Conservation (phyloP, 2,113 vertebrate genomes). For the Hipposideros armiger region DNA sequence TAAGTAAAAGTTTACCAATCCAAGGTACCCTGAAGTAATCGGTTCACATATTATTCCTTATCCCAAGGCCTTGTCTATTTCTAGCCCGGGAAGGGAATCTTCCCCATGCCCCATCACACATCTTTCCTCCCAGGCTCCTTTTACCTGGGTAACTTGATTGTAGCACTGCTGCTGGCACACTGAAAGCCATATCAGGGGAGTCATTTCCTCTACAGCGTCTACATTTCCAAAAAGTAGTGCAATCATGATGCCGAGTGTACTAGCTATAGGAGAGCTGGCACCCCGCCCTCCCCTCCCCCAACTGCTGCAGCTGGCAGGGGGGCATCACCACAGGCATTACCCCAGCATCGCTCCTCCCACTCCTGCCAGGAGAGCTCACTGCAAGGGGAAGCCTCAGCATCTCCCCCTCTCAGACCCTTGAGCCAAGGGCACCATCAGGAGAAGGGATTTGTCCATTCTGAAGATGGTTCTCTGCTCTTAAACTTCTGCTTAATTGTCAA, state of each 20-base stretch:
- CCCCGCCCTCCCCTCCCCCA: fast-evolving
- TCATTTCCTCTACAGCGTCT: constrained; percentile 44
- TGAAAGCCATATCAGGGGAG: background rate
- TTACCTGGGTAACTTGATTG: background rate
- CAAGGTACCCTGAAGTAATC: background rate
- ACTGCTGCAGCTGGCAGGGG: background rate
- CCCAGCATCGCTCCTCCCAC: background rate
- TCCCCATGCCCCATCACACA: background rate
- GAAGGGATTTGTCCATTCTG: background rate
- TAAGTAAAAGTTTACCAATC: background rate
- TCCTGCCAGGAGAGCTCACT: background rate
- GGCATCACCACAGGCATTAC: background rate
- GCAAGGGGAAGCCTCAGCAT: too few species aligned
- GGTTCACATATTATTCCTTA: background rate
- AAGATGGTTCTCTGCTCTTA: background rate
- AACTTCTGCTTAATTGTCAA: background rate
- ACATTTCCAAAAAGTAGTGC: constrained; percentile 30
- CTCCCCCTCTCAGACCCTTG: background rate
- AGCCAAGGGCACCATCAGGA: background rate
- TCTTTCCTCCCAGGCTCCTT: background rate
- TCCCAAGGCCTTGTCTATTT: background rate
- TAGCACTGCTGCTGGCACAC: background rate
- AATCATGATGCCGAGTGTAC: constrained; percentile 21
- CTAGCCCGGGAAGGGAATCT: background rate
- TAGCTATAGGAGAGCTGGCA: constrained; percentile 29